These are phyloP conservation scores for Nemopilema nomurai DNA, from an alignment of 30 jellyfish, hydroid and myxozoan genomes.

Conservation along the genomic window DNA sequence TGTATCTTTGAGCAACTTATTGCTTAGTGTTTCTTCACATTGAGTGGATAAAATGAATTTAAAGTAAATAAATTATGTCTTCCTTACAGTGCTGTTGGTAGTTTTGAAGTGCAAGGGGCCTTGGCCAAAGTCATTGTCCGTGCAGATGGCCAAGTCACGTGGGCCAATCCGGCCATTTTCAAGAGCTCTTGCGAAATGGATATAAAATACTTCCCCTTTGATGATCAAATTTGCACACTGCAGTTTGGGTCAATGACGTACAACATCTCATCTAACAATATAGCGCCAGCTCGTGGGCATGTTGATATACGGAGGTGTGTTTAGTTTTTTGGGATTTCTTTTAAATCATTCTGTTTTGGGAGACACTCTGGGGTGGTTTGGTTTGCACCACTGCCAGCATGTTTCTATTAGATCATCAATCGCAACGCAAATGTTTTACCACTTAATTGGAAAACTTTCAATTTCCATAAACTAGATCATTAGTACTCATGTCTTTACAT, in stretches of 20 bases:
- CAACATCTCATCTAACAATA: conserved; percentile 28
- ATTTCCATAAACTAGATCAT: too few species aligned
- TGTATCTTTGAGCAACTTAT: too few species aligned
- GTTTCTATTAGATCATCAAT: too few species aligned
- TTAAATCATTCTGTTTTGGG: too few species aligned
- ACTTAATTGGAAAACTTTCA: too few species aligned
- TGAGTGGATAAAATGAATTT: too few species aligned
- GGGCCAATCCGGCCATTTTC: conserved; percentile 81
- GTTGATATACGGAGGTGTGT: conserved; percentile 48
- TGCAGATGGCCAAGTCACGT: conserved; percentile 41
- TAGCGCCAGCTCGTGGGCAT: conserved; percentile 12
- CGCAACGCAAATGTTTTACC: too few species aligned
- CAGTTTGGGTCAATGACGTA: conserved; percentile 78
- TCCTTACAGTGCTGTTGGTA: conserved; percentile 77
- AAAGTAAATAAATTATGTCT: too few species aligned
- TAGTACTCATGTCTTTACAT: too few species aligned
- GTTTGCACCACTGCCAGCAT: too few species aligned
- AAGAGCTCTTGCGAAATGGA: conserved; percentile 73
- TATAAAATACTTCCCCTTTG: conserved; percentile 72
- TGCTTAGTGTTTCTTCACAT: too few species aligned
- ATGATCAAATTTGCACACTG: conserved; percentile 67
- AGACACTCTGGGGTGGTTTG: too few species aligned
- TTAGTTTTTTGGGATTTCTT: neutral
- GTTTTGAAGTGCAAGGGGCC: conserved; percentile 80
- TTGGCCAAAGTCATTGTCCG: conserved; percentile 54